These are phyloP conservation scores for Sarcophilus harrisii DNA, from an alignment of 2,797 vertebrate genomes.

Conservation along the genomic window DNA sequence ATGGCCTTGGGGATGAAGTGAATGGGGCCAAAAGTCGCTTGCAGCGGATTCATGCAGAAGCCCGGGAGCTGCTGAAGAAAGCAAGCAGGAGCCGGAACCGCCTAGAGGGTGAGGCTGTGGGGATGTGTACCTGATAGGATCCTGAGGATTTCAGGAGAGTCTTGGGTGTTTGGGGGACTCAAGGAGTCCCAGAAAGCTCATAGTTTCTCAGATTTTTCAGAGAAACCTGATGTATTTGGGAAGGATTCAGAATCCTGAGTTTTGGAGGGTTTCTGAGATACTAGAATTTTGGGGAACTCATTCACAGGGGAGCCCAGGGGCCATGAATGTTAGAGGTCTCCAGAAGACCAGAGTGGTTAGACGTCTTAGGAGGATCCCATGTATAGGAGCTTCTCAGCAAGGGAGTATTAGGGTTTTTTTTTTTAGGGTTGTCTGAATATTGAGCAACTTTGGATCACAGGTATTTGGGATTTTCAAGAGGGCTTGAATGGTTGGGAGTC, in stretches of 20 bases:
- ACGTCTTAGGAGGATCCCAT: background rate
- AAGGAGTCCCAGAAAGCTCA: background rate
- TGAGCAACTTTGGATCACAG: background rate
- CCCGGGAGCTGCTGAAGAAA: conserved; percentile 86
- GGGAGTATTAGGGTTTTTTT: background rate
- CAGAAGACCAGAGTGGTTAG: background rate
- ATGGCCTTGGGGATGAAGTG: conserved; percentile 77
- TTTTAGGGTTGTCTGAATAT: background rate
- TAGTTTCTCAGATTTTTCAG: background rate
- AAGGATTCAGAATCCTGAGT: background rate
- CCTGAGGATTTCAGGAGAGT: background rate
- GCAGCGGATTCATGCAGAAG: conserved; percentile 85
- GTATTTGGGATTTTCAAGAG: background rate
- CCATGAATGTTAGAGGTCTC: background rate
- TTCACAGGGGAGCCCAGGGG: background rate
- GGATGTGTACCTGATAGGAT: background rate
- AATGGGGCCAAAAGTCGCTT: conserved; percentile 82
- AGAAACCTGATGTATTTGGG: background rate
- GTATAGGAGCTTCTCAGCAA: background rate
- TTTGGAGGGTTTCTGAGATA: background rate
- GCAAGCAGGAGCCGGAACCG: conserved; percentile 86
- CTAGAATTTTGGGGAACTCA: background rate
- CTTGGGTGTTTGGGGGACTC: background rate
- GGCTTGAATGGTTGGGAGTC: background rate
- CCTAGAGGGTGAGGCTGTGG: conserved; percentile 83